phyloP scores from a whole-genome alignment of 35 echinoderm and acorn worm species.

The Patiria miniata region DNA sequence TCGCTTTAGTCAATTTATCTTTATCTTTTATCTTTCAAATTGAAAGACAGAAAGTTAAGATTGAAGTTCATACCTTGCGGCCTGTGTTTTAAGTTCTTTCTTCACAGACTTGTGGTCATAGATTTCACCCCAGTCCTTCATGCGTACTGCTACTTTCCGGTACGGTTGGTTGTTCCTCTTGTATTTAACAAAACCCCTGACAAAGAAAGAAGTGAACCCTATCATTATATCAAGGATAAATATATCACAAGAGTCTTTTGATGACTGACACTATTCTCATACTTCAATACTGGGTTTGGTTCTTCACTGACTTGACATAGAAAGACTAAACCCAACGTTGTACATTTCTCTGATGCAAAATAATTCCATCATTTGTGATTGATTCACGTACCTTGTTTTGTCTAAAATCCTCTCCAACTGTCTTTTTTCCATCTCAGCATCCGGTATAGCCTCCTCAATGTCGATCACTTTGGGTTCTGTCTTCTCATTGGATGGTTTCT shows the following conservation, averaged over 20 bases:
- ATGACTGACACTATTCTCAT: too few species aligned
- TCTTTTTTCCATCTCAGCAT: slow-evolving; percentile 72
- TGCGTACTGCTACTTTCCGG: slow-evolving; percentile 58
- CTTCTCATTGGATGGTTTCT: slow-evolving; percentile 50
- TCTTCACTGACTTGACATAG: too few species aligned
- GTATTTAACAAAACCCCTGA: slow-evolving; percentile 95
- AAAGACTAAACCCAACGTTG: too few species aligned
- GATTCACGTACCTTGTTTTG: slow-evolving; percentile 78
- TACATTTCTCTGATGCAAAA: too few species aligned
- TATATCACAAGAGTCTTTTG: too few species aligned
- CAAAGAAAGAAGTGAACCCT: not conserved
- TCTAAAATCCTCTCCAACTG: slow-evolving; percentile 73
- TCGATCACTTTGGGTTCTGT: slow-evolving; percentile 68
- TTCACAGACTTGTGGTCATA: slow-evolving; percentile 87
- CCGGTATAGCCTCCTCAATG: slow-evolving; percentile 86
- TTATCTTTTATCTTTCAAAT: too few species aligned
- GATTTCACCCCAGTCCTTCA: slow-evolving; percentile 96
- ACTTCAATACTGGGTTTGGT: too few species aligned
- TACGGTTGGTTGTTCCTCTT: slow-evolving; percentile 76
- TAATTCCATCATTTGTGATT: not conserved
- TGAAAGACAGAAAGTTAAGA: too few species aligned
- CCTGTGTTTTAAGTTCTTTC: slow-evolving; percentile 79
- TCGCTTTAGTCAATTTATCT: too few species aligned
- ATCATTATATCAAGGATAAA: too few species aligned
- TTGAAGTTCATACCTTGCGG: slow-evolving; percentile 68